Evolutionary conservation across 30 jellyfish, hydroid and myxozoan genomes (phyloP).

Genomic region (Hydractinia echinata): DNA sequence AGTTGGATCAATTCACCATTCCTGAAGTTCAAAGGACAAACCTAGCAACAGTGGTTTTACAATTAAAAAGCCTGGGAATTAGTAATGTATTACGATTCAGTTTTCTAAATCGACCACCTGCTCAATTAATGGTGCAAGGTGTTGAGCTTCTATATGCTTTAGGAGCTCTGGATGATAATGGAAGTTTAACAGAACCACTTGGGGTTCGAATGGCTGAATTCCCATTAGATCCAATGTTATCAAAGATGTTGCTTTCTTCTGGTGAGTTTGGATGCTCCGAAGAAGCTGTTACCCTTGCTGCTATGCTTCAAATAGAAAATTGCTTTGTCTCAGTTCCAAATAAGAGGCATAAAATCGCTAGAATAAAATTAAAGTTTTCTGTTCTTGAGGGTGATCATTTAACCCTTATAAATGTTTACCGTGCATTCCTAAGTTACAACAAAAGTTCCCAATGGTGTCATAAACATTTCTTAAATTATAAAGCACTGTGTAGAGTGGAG

Average conservation of each 20-base stretch:
- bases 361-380: constrained; percentile 72
- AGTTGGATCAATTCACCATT: constrained; percentile 57
- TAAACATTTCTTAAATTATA: constrained; percentile 74
- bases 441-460: constrained; percentile 94
- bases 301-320: constrained; percentile 95
- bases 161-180: constrained; percentile 72
- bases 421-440: constrained; percentile 65
- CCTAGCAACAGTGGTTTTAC: constrained; percentile 77
- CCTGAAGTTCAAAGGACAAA: constrained; percentile 97
- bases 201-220: constrained; percentile 98
- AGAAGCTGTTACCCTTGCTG: constrained; percentile 92
- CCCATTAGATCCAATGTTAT: constrained; percentile 94
- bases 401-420: constrained; percentile 81
- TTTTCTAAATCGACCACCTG: constrained; percentile 85
- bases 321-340: constrained; percentile 55
- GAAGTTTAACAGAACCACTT: constrained; percentile 82
- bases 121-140: constrained; percentile 93
- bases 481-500: constrained; percentile 87
- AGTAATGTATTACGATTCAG: constrained; percentile 75
- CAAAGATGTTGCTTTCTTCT: constrained; percentile 83
- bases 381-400: constrained; percentile 97
- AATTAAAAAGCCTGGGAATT: constrained; percentile 82
- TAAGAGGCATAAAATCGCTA: constrained; percentile 57
- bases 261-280: constrained; percentile 94
- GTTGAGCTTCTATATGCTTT: constrained; percentile 87